phyloP scores from a whole-genome alignment of 1,140 invertebrate genomes.

The Pseudomyrmex cubaensis region DNA sequence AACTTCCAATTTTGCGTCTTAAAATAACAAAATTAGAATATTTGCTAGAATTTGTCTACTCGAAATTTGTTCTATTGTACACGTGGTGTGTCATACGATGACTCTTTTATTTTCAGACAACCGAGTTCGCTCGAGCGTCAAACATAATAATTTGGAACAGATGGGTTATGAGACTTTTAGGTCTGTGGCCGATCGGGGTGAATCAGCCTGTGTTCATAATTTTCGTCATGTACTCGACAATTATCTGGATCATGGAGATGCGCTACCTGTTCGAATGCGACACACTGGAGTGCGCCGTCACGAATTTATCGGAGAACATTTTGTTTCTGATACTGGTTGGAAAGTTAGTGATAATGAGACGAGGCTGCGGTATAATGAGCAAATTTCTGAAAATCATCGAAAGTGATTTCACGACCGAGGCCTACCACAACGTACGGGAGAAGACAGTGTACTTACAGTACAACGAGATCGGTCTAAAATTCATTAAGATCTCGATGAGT shows the following conservation, averaged over 20 bases:
- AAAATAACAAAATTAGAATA: not conserved
- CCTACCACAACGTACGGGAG: not conserved
- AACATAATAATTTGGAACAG: constrained; percentile 44
- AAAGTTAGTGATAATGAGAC: constrained; percentile 8
- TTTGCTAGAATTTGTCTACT: not conserved
- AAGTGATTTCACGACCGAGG: not conserved
- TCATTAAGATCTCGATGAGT: not conserved
- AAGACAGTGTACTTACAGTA: constrained; percentile 22
- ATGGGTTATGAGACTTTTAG: constrained; percentile 25
- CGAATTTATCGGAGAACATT: constrained; percentile 51
- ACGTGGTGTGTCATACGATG: not conserved
- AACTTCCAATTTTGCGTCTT: too few relatives aligned
- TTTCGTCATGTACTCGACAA: constrained; percentile 11
- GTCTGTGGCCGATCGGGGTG: constrained; percentile 37
- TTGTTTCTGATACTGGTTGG: not conserved
- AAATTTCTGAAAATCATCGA: constrained; percentile 32
- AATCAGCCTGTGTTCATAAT: constrained; percentile 26
- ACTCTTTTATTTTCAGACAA: not conserved
- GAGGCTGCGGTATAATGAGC: not conserved
- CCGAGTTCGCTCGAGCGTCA: not conserved
- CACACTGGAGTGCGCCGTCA: constrained; percentile 5
- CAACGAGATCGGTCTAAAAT: not conserved
- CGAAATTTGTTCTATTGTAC: too few relatives aligned
- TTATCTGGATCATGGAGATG: constrained; percentile 3
- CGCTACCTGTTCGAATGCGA: constrained; percentile 1